Conservation (phyloP, 2,888 invertebrate species). For the Rotaria socialis region DNA sequence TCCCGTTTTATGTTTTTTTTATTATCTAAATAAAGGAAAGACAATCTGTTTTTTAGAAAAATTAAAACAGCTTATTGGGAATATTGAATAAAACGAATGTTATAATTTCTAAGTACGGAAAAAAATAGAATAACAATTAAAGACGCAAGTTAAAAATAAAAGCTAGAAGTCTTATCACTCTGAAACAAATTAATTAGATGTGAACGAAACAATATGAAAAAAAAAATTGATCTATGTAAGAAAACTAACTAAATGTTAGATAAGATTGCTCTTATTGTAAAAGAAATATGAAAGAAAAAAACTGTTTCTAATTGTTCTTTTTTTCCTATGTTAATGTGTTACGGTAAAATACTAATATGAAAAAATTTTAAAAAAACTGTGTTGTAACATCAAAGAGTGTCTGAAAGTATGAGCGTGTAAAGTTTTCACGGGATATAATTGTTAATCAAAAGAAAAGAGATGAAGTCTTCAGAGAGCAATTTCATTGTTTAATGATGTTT, state of each 20-base stretch:
- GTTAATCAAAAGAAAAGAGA: background rate
- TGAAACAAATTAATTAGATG: background rate
- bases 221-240: background rate
- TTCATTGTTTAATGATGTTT: background rate
- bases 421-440: background rate
- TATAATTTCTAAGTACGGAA: background rate
- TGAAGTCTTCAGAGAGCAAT: background rate
- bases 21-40: conserved; percentile 27
- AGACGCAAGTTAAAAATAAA: background rate
- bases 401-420: background rate
- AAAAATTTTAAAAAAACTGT: background rate
- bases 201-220: background rate
- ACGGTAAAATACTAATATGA: background rate
- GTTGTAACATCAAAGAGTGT: background rate
- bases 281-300: background rate
- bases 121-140: background rate
- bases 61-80: background rate
- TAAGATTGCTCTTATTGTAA: background rate
- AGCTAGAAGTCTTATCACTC: background rate
- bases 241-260: background rate
- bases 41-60: background rate
- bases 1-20: background rate
- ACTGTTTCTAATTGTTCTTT: background rate
- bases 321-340: background rate
- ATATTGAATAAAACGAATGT: background rate